These are phyloP conservation scores for Clepsis dumicolana DNA, from an alignment of 2,888 invertebrate genomes.

Conservation along the genomic window DNA sequence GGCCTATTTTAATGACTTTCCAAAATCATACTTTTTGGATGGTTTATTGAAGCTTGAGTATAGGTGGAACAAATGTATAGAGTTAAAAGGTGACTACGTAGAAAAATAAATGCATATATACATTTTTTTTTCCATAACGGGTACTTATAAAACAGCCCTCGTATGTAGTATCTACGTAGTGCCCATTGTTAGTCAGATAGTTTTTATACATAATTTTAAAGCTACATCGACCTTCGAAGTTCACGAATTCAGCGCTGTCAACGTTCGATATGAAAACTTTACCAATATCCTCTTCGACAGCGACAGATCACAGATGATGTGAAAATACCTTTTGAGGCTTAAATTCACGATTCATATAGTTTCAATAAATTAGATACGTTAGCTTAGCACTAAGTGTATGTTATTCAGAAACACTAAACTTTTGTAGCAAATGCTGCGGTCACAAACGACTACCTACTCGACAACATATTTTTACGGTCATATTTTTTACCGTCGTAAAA, in stretches of 20 bases:
- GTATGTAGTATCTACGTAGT: too few species aligned
- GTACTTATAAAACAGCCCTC: too few species aligned
- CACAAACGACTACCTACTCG: too few species aligned
- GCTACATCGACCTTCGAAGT: neutral
- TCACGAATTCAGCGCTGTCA: neutral
- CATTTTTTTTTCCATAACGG: too few species aligned
- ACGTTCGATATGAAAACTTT: neutral
- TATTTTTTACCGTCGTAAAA: neutral
- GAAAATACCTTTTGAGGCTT: neutral
- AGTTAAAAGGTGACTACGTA: too few species aligned
- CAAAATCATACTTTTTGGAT: too few species aligned
- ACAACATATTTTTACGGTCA: neutral
- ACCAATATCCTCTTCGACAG: slow-evolving; percentile 4
- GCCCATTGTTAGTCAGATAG: too few species aligned
- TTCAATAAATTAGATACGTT: neutral
- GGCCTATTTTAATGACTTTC: too few species aligned
- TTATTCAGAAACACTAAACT: neutral
- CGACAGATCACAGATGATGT: slow-evolving; percentile 3
- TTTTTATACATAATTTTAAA: neutral
- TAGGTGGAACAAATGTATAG: too few species aligned
- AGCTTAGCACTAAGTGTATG: neutral
- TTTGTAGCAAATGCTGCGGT: neutral
- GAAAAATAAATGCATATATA: too few species aligned
- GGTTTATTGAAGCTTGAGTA: too few species aligned
- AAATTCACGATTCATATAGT: neutral